phyloP scores from a whole-genome alignment of 2,888 invertebrate genomes.

The Scaptomyza flava region DNA sequence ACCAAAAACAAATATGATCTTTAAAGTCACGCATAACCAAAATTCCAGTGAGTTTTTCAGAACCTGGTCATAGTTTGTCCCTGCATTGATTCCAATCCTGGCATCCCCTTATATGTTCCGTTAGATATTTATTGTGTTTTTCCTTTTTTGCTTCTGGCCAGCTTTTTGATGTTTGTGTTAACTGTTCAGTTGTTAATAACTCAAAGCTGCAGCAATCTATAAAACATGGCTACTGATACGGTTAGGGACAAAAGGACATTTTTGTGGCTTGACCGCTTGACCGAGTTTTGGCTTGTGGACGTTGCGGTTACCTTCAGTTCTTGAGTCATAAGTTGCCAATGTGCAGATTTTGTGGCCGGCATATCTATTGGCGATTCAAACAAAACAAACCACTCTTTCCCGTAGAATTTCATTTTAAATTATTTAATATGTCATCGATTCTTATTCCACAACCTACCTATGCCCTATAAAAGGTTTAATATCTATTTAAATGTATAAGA shows the following conservation, averaged over 20 bases:
- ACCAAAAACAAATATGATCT: background rate
- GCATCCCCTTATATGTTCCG: slow-evolving; percentile 4
- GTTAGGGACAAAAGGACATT: slow-evolving; percentile 19
- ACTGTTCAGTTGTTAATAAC: slow-evolving; percentile 66
- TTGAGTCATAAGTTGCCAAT: slow-evolving; percentile 9
- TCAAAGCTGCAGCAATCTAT: slow-evolving; percentile 37
- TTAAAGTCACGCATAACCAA: background rate
- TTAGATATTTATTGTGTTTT: slow-evolving; percentile 17
- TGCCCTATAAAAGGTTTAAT: background rate
- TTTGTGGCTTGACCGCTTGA: slow-evolving; percentile 47
- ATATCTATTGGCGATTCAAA: slow-evolving; percentile 1
- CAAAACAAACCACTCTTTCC: background rate
- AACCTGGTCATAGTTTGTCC: slow-evolving; percentile 6
- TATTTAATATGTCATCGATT: background rate
- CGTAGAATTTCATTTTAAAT: background rate
- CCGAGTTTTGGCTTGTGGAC: slow-evolving; percentile 40
- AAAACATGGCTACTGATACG: slow-evolving; percentile 37
- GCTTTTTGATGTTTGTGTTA: slow-evolving; percentile 30
- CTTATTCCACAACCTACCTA: too few species aligned
- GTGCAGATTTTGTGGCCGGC: slow-evolving; percentile 9
- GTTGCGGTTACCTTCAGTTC: slow-evolving; percentile 12
- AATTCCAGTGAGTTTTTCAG: background rate
- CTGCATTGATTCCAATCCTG: slow-evolving; percentile 8
- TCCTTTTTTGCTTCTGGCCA: slow-evolving; percentile 1
- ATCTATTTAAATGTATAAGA: too few species aligned